These are phyloP conservation scores for Eupeodes luniger DNA, from an alignment of 2,888 invertebrate species.

Conservation along the genomic window DNA sequence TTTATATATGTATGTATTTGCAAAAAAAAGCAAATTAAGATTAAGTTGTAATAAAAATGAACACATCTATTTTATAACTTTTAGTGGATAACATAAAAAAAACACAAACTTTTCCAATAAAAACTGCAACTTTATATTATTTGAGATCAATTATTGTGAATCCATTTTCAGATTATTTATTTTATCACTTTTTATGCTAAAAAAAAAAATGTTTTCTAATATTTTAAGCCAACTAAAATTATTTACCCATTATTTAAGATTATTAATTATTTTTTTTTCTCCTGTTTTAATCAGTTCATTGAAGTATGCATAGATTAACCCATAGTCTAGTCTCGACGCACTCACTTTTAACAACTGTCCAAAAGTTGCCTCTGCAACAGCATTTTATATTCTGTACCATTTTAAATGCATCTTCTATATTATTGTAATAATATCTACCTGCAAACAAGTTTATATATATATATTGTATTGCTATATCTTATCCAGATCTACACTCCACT, in stretches of 20 bases:
- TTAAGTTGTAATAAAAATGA: not conserved
- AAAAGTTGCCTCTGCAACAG: constrained; percentile 11
- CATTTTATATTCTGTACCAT: constrained; percentile 53
- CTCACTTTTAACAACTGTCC: constrained; percentile 39
- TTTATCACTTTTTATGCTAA: not conserved
- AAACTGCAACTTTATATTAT: too few species aligned
- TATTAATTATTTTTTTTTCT: not conserved
- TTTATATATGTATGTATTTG: not conserved
- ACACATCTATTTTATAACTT: not conserved
- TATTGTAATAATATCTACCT: not conserved
- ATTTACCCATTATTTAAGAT: constrained; percentile 47
- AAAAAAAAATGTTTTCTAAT: not conserved
- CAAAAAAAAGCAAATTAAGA: not conserved
- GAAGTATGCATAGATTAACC: constrained; percentile 9
- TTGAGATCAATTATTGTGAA: too few species aligned
- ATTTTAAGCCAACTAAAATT: not conserved
- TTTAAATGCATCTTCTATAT: constrained; percentile 10
- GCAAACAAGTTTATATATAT: not conserved
- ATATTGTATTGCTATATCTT: too few species aligned
- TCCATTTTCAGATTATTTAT: too few species aligned
- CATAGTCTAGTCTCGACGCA: constrained; percentile 12
- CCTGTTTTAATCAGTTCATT: not conserved
- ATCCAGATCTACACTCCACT: too few species aligned
- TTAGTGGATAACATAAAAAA: not conserved
- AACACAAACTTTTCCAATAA: not conserved